These are phyloP conservation scores for Eulemur mongoz DNA, from an alignment of 2,797 vertebrate genomes.

Conservation along the genomic window DNA sequence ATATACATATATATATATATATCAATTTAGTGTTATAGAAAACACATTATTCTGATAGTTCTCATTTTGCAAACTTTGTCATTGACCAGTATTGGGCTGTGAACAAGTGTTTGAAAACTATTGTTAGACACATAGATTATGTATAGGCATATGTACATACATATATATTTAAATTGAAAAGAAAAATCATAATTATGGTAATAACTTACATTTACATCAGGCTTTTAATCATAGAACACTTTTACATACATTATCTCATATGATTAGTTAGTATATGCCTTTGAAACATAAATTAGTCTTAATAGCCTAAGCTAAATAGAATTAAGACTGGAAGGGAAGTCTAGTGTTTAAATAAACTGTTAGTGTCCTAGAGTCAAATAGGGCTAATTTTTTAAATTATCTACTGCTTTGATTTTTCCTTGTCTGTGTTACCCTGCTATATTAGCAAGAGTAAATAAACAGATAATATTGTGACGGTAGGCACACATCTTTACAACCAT, in stretches of 20 bases:
- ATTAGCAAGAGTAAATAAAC: constrained; percentile 46
- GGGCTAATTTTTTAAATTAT: constrained; percentile 43
- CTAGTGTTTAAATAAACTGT: constrained; percentile 54
- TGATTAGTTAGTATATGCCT: constrained; percentile 58
- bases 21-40: neutral
- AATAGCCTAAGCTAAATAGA: constrained; percentile 63
- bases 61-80: constrained; percentile 43
- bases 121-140: neutral
- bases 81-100: neutral
- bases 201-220: constrained; percentile 50
- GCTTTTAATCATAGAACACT: constrained; percentile 67
- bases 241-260: constrained; percentile 64
- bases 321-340: constrained; percentile 59
- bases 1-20: neutral
- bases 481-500: neutral
- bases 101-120: constrained; percentile 6
- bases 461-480: neutral
- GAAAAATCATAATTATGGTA: constrained; percentile 48
- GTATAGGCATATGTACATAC: neutral
- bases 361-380: constrained; percentile 61
- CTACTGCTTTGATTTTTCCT: constrained; percentile 35
- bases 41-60: neutral
- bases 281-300: constrained; percentile 71
- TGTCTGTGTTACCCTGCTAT: neutral
- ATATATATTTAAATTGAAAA: neutral